These are phyloP conservation scores for Drosophila arizonae DNA, from an alignment of 1,140 invertebrate species.

Conservation along the genomic window DNA sequence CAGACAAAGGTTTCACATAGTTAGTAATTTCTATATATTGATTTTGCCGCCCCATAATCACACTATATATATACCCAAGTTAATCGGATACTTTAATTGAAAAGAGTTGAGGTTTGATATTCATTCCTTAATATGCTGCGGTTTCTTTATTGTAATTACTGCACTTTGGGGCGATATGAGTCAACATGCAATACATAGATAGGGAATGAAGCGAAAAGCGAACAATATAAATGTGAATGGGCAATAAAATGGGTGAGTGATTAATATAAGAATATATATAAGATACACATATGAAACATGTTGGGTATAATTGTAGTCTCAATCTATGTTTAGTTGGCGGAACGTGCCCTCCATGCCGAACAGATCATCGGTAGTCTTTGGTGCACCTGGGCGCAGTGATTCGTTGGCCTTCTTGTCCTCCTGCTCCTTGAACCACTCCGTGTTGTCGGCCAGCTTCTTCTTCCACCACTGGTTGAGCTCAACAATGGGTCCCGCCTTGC, in stretches of 20 bases:
- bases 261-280: constrained; percentile 49
- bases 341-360: constrained; percentile 93
- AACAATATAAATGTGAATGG: constrained; percentile 49
- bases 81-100: background rate
- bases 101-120: constrained; percentile 38
- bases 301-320: constrained; percentile 32
- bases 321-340: constrained; percentile 90
- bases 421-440: constrained; percentile 89
- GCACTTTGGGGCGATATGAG: constrained; percentile 30
- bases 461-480: constrained; percentile 90
- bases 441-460: constrained; percentile 88
- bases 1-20: too few relatives aligned
- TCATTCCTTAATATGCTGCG: constrained; percentile 66
- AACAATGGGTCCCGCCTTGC: constrained; percentile 87
- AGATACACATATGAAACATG: constrained; percentile 30
- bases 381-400: constrained; percentile 88
- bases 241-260: constrained; percentile 52
- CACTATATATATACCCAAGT: too few relatives aligned
- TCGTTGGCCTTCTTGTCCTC: constrained; percentile 89
- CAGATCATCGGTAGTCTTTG: constrained; percentile 90
- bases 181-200: constrained; percentile 51
- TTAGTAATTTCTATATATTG: too few relatives aligned
- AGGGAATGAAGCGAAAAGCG: constrained; percentile 69
- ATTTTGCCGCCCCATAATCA: background rate
- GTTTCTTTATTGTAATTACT: constrained; percentile 69